Percentiles rank a stretch among this genome's conserved stretches.
Evolutionary conservation across 2,888 invertebrate genomes (phyloP).

Genomic region (Magallana nippona): DNA sequence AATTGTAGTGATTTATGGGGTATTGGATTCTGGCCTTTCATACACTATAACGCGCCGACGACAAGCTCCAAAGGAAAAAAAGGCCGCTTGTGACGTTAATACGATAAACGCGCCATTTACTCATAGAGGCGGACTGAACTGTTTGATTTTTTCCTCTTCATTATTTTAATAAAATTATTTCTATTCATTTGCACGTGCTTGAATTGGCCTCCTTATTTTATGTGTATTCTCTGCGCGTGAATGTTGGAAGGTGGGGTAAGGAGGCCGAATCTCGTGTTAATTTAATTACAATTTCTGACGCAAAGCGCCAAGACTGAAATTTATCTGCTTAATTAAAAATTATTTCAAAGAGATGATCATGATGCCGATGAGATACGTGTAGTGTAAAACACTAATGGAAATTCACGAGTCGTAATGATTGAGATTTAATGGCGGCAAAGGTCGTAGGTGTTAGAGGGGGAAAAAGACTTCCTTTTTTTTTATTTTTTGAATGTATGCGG

Average conservation of each 20-base stretch:
- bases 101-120: constrained; percentile 14
- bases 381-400: too few species aligned
- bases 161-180: constrained; percentile 22
- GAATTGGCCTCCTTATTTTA: neutral
- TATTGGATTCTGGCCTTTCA: constrained; percentile 32
- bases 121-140: neutral
- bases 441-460: too few species aligned
- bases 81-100: neutral
- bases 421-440: too few species aligned
- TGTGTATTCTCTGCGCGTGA: neutral
- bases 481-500: too few species aligned
- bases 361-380: neutral
- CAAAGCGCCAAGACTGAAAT: neutral
- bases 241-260: neutral
- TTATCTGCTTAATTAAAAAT: constrained; percentile 2
- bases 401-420: too few species aligned
- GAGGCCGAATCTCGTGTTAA: neutral
- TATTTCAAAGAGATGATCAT: neutral
- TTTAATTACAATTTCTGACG: constrained; percentile 27
- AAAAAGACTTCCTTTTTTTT: too few species aligned
- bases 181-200: constrained; percentile 20
- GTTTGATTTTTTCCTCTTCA: neutral
- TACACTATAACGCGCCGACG: neutral
- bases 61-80: neutral
- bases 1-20: constrained; percentile 26